These are phyloP conservation scores for Peromyscus leucopus DNA, from an alignment of 2,113 vertebrate genomes.

Conservation along the genomic window DNA sequence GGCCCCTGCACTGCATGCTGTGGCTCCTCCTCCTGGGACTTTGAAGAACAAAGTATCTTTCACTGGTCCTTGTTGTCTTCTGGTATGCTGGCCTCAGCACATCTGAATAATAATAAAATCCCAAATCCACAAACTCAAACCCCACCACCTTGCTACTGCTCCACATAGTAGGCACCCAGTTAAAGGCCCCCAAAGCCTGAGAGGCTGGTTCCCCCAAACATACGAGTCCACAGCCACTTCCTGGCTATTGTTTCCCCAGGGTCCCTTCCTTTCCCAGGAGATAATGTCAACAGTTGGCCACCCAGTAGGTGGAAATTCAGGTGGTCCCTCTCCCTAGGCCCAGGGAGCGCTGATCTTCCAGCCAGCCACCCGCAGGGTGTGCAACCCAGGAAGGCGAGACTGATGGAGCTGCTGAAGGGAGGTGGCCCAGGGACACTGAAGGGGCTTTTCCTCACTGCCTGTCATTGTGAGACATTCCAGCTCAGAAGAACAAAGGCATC, in stretches of 20 bases:
- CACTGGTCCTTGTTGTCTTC: neutral
- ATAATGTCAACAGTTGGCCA: neutral
- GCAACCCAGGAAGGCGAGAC: conserved; percentile 33
- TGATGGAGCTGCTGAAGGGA: neutral
- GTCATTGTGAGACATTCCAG: conserved; percentile 79
- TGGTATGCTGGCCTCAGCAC: neutral
- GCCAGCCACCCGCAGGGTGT: neutral
- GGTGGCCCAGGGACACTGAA: conserved; percentile 61
- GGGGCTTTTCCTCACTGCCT: conserved; percentile 75
- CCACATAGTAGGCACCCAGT: neutral
- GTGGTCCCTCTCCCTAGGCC: neutral
- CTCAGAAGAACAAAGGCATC: conserved; percentile 68
- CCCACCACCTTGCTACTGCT: neutral
- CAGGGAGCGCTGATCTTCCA: neutral
- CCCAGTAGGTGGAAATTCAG: rapidly evolving
- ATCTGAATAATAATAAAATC: neutral
- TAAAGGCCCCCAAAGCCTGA: neutral
- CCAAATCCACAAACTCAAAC: neutral
- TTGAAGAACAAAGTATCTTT: neutral
- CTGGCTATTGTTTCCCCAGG: neutral
- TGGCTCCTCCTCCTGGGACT: neutral
- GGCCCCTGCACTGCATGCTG: rapidly evolving
- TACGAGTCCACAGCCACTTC: neutral
- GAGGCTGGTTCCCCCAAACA: neutral
- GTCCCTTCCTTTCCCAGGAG: conserved; percentile 1